These are phyloP conservation scores for Podarcis cretensis DNA, from an alignment of 2,113 vertebrate genomes.

Conservation along the genomic window DNA sequence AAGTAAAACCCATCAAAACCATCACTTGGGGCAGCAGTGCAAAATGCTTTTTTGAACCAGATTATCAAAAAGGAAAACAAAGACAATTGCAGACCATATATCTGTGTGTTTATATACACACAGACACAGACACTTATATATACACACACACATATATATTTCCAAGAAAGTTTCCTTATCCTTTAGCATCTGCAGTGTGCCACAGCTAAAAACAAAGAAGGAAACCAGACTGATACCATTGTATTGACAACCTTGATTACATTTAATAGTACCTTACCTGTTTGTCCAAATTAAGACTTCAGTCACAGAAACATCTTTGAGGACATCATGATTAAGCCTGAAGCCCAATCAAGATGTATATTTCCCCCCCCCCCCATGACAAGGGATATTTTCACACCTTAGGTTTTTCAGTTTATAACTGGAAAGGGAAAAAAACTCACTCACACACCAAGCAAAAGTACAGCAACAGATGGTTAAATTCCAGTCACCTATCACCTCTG, in stretches of 20 bases:
- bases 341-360: conserved; percentile 37
- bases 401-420: not conserved
- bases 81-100: conserved; percentile 70
- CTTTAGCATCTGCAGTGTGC: conserved; percentile 80
- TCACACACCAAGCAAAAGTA: not conserved
- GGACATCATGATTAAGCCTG: conserved; percentile 32
- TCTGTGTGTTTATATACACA: conserved; percentile 74
- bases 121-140: conserved; percentile 71
- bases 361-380: conserved; percentile 17
- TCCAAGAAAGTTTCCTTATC: conserved; percentile 83
- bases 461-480: conserved; percentile 18
- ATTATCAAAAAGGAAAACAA: conserved; percentile 65
- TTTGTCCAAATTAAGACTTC: conserved; percentile 62
- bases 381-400: not conserved
- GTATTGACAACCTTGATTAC: conserved; percentile 52
- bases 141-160: conserved; percentile 56
- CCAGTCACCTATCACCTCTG: conserved; percentile 36
- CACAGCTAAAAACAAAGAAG: conserved; percentile 82
- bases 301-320: conserved; percentile 71
- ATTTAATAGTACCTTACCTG: conserved; percentile 76
- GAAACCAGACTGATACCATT: conserved; percentile 55
- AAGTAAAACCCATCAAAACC: conserved; percentile 58
- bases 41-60: conserved; percentile 63
- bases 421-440: not conserved
- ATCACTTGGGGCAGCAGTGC: conserved; percentile 55